These are phyloP conservation scores for Macrotus californicus DNA, from an alignment of 2,113 vertebrate species.

Conservation along the genomic window DNA sequence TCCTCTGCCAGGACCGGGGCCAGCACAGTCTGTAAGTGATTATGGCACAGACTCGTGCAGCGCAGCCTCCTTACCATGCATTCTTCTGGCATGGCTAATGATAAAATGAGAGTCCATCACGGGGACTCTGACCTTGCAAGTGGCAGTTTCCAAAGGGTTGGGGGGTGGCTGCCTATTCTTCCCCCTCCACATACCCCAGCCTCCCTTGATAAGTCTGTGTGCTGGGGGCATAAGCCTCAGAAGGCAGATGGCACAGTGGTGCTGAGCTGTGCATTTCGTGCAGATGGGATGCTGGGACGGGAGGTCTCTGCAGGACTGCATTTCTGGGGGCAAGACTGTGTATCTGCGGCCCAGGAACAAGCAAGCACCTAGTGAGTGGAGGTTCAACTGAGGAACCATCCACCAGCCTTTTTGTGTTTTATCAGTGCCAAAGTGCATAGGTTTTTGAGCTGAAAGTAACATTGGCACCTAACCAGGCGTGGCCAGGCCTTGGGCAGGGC, in stretches of 20 bases:
- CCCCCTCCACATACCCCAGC: not conserved
- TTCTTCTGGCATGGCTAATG: slow-evolving; percentile 78
- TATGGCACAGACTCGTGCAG: slow-evolving; percentile 73
- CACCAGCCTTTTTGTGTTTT: not conserved
- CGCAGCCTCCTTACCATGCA: slow-evolving; percentile 70
- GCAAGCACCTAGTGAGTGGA: not conserved
- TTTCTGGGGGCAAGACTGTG: not conserved
- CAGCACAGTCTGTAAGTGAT: slow-evolving; percentile 82
- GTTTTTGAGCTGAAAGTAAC: not conserved
- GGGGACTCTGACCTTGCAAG: slow-evolving; percentile 63
- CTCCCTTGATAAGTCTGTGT: not conserved
- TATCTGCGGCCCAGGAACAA: not conserved
- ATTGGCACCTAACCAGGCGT: not conserved
- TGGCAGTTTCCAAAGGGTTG: not conserved
- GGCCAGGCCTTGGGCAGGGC: not conserved
- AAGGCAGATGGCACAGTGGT: too few relatives aligned
- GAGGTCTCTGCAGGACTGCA: not conserved
- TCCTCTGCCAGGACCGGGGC: slow-evolving; percentile 77
- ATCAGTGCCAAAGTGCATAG: not conserved
- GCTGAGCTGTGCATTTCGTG: not conserved
- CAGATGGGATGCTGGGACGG: not conserved
- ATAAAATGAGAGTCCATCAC: slow-evolving; percentile 74
- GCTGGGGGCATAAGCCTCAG: not conserved
- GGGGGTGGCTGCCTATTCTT: not conserved
- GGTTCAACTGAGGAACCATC: not conserved